A percentile compares a stretch with the other conserved stretches of the same genome.
These are phyloP conservation scores for Macrotrachela quadricornifera DNA, from an alignment of 1,140 invertebrate species.

Conservation along the genomic window DNA sequence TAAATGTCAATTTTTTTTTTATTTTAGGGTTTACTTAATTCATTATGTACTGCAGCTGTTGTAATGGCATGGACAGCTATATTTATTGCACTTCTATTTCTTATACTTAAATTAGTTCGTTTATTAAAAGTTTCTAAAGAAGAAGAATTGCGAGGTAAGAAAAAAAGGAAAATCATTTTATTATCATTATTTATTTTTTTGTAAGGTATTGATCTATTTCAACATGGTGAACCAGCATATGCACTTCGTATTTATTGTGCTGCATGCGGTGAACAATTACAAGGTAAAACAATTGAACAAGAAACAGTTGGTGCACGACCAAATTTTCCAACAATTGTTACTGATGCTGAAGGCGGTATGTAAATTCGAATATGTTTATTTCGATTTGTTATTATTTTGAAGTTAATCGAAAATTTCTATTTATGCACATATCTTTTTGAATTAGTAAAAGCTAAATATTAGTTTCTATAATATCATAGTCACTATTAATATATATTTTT, in stretches of 20 bases:
- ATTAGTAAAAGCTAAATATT: too few relatives aligned
- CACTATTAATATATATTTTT: too few relatives aligned
- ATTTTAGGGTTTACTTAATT: too few relatives aligned
- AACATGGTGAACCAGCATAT: background rate
- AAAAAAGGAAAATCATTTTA: background rate
- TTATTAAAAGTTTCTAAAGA: background rate
- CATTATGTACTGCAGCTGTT: background rate
- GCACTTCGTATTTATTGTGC: background rate
- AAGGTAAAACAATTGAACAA: background rate
- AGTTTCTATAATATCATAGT: too few relatives aligned
- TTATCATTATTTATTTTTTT: background rate
- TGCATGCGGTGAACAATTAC: background rate
- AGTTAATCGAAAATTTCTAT: too few relatives aligned
- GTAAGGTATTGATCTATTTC: background rate
- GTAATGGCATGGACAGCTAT: background rate
- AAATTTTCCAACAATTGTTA: too few relatives aligned
- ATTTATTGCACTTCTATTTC: background rate
- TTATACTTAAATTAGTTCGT: background rate
- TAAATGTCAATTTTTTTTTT: too few relatives aligned
- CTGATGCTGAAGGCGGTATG: too few relatives aligned
- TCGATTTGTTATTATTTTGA: too few relatives aligned
- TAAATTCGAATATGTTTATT: too few relatives aligned
- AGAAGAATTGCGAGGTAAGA: background rate
- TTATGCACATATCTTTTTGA: too few relatives aligned
- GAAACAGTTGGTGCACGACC: too few relatives aligned